Percentiles rank a stretch among this genome's conserved stretches.
These are phyloP conservation scores for Aurelia coerulea DNA, from an alignment of 30 jellyfish, hydroid and myxozoan species.

Conservation along the genomic window DNA sequence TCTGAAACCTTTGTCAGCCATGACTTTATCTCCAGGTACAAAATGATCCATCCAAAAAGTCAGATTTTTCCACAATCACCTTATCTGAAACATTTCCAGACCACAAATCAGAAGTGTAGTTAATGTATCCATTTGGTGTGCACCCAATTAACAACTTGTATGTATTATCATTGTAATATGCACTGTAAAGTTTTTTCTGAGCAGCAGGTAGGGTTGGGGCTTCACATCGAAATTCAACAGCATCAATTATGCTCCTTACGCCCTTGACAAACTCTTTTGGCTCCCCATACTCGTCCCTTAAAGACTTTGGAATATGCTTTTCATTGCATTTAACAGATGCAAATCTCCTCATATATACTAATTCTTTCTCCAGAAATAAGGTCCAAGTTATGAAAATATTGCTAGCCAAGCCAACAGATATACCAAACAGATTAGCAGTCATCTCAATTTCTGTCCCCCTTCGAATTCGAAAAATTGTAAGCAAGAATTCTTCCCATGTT, in stretches of 20 bases:
- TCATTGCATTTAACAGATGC: background rate
- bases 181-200: background rate
- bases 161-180: background rate
- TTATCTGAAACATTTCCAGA: conserved; percentile 34
- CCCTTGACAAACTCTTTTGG: conserved; percentile 4
- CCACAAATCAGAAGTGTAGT: conserved; percentile 32
- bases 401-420: too few species aligned
- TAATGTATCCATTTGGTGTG: conserved; percentile 34
- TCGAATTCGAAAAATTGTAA: conserved; percentile 15
- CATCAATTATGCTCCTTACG: conserved; percentile 7
- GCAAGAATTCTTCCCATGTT: conserved; percentile 52
- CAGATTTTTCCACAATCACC: conserved; percentile 13
- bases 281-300: background rate
- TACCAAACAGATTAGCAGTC: too few species aligned
- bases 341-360: background rate
- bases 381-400: too few species aligned
- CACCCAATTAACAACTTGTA: conserved; percentile 28
- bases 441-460: too few species aligned
- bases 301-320: background rate
- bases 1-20: conserved; percentile 21
- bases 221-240: conserved; percentile 7
- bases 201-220: conserved; percentile 3
- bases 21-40: background rate
- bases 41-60: conserved; percentile 5
- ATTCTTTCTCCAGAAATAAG: conserved; percentile 20